Conservation (phyloP, 2,797 vertebrate genomes). For the Amniataba percoides region DNA sequence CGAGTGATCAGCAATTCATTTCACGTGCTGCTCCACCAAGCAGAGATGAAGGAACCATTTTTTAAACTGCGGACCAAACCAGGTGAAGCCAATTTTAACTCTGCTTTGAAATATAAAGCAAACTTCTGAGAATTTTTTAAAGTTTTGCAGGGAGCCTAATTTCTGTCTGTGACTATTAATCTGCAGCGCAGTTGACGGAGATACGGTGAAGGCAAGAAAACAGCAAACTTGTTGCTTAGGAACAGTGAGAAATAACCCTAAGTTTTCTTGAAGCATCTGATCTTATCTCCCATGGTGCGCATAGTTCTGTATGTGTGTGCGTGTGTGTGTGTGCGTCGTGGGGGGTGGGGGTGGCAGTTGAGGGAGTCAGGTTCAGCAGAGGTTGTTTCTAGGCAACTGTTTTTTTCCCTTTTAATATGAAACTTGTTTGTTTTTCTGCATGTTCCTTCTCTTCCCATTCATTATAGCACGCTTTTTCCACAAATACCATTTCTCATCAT, state of each 20-base stretch:
- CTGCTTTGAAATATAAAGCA: conserved; percentile 20
- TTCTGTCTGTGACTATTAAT: conserved; percentile 70
- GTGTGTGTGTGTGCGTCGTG: conserved; percentile 8
- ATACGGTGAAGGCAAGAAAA: conserved; percentile 65
- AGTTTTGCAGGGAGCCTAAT: conserved; percentile 69
- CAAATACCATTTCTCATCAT: conserved; percentile 46
- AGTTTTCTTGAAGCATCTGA: conserved; percentile 82
- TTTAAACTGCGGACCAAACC: background rate
- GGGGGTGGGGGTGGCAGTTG: conserved; percentile 39
- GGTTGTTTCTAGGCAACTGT: conserved; percentile 83
- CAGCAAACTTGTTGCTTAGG: conserved; percentile 82
- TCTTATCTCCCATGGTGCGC: conserved; percentile 76
- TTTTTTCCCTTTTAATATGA: conserved; percentile 62
- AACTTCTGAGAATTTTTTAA: conserved; percentile 48
- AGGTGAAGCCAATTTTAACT: conserved; percentile 17
- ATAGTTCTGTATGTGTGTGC: conserved; percentile 44
- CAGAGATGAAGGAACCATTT: background rate
- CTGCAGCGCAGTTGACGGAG: conserved; percentile 50
- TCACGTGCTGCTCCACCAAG: background rate
- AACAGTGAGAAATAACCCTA: conserved; percentile 82
- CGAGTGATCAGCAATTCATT: background rate
- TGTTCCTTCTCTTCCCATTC: conserved; percentile 60
- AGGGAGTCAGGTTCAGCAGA: conserved; percentile 76
- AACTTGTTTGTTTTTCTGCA: conserved; percentile 68
- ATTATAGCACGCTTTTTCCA: conserved; percentile 53